Percentiles rank a stretch among this genome's conserved stretches.
Conservation (phyloP, 2,888 invertebrate genomes). For the Fragum whitleyi region DNA sequence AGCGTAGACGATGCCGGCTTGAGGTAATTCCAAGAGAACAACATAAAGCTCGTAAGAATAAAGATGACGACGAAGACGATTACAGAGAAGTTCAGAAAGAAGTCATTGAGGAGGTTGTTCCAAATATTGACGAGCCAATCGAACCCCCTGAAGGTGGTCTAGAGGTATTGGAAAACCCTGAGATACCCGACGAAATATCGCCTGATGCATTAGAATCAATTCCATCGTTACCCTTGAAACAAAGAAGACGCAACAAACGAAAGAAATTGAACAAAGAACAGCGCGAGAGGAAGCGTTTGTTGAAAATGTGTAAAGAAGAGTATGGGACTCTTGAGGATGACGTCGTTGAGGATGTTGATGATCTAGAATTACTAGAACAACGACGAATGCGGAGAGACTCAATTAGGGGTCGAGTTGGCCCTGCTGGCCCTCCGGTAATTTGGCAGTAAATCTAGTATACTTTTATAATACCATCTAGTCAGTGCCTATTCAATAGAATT, state of each 20-base stretch:
- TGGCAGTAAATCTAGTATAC: background rate
- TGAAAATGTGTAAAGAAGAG: conserved; percentile 34
- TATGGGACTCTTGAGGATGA: too few relatives aligned
- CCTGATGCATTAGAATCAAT: conserved; percentile 54
- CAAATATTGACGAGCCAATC: background rate
- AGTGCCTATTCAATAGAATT: background rate
- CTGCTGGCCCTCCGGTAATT: conserved; percentile 40
- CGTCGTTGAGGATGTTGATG: background rate
- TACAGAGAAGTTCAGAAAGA: conserved; percentile 21
- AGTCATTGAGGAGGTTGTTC: conserved; percentile 12
- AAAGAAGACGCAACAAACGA: conserved; percentile 40
- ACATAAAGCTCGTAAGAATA: conserved; percentile 52
- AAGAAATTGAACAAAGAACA: conserved; percentile 41
- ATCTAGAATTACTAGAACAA: background rate
- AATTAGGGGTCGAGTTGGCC: conserved; percentile 24
- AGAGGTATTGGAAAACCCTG: conserved; percentile 47
- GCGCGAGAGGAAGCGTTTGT: background rate
- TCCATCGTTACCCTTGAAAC: conserved; percentile 52
- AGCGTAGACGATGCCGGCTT: conserved; percentile 54
- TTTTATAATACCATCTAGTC: background rate
- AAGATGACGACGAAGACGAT: background rate
- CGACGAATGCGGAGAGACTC: conserved; percentile 27
- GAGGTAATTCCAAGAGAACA: conserved; percentile 62
- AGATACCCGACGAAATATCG: conserved; percentile 26
- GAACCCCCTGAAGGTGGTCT: conserved; percentile 44